Evolutionary conservation across 2,797 vertebrate genomes (phyloP).

Genomic region (Champsocephalus gunnari): DNA sequence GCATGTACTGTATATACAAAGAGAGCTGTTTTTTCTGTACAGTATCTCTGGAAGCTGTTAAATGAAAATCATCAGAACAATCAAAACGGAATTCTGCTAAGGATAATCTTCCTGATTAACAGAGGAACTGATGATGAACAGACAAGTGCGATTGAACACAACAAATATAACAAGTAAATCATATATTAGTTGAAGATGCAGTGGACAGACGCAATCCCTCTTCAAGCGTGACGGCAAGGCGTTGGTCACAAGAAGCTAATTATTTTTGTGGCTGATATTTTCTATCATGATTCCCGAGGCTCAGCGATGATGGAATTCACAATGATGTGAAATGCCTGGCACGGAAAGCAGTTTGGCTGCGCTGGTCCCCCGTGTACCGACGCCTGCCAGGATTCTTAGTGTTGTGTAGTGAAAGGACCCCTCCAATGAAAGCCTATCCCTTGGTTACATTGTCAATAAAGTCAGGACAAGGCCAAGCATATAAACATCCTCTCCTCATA

Average conservation of each 20-base stretch:
- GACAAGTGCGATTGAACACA: not conserved
- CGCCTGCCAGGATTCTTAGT: constrained; percentile 68
- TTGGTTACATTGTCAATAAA: constrained; percentile 68
- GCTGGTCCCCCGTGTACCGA: constrained; percentile 41
- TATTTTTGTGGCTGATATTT: constrained; percentile 64
- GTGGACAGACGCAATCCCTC: constrained; percentile 15
- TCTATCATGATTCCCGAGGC: constrained; percentile 48
- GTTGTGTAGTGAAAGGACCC: constrained; percentile 56
- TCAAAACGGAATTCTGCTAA: not conserved
- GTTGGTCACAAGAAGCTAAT: constrained; percentile 55
- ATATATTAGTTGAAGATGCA: constrained; percentile 11
- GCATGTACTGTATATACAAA: not conserved
- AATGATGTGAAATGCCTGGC: constrained; percentile 73
- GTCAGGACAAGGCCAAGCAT: constrained; percentile 43
- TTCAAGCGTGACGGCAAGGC: not conserved
- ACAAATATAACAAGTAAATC: not conserved
- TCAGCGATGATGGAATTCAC: constrained; percentile 67
- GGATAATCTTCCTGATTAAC: not conserved
- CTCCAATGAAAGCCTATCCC: constrained; percentile 66
- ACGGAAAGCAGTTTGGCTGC: constrained; percentile 45
- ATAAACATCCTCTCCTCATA: constrained; percentile 51
- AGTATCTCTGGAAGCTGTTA: constrained; percentile 19
- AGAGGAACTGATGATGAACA: constrained; percentile 11
- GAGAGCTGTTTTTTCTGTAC: constrained; percentile 13
- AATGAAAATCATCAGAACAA: constrained; percentile 31